Evolutionary conservation across 2,113 vertebrate genomes (phyloP).

Genomic region (Brachypodius melanocephalos): DNA sequence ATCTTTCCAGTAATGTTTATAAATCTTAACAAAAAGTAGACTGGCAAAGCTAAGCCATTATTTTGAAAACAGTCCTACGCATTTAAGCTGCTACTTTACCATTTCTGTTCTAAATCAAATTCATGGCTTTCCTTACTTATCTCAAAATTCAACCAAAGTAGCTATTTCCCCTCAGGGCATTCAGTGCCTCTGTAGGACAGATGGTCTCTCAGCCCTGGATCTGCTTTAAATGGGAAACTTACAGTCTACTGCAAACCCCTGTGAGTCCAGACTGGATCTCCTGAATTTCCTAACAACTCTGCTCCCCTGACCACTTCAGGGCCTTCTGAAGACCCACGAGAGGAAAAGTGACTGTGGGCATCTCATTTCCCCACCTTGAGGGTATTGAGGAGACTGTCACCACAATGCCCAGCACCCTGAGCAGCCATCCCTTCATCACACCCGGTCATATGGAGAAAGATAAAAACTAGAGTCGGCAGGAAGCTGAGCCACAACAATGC

Average conservation of each 20-base stretch:
- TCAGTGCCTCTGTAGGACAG: constrained; percentile 3
- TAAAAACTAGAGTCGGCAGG: neutral
- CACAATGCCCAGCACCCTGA: neutral
- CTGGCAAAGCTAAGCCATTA: neutral
- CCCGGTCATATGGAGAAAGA: neutral
- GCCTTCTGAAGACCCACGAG: neutral
- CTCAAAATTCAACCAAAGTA: constrained; percentile 12
- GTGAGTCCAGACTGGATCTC: neutral
- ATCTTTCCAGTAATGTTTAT: neutral
- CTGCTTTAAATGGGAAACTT: neutral
- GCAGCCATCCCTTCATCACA: neutral
- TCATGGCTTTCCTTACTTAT: constrained; percentile 8
- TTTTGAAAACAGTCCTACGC: neutral
- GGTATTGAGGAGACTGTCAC: neutral
- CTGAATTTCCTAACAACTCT: neutral
- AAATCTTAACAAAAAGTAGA: neutral
- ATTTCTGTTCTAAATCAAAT: constrained; percentile 43
- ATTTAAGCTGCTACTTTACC: neutral
- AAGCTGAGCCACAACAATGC: neutral
- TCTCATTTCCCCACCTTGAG: neutral
- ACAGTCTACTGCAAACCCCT: neutral
- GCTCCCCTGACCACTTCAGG: neutral
- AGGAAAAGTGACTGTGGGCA: neutral
- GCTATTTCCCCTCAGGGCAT: neutral
- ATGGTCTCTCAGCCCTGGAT: neutral